These are phyloP conservation scores for Yponomeuta plumbellus DNA, from an alignment of 2,888 invertebrate species.

Conservation along the genomic window DNA sequence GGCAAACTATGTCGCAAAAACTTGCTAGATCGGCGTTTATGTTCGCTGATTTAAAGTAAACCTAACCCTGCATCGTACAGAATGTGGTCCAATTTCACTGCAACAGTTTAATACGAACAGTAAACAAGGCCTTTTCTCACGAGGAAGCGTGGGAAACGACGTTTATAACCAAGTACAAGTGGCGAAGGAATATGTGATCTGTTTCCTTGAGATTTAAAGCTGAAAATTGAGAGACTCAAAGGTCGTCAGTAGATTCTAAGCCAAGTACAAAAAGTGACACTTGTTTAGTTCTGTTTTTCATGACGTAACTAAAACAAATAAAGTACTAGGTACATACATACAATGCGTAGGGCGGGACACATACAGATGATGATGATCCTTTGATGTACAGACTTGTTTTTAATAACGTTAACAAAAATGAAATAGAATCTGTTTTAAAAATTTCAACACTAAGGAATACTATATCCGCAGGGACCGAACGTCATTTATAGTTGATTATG, in stretches of 20 bases:
- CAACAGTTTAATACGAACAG: not conserved
- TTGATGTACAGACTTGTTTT: too few relatives aligned
- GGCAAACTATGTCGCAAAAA: not conserved
- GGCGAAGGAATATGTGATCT: not conserved
- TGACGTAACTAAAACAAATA: not conserved
- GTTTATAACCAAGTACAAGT: not conserved
- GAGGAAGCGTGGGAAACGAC: conserved; percentile 12
- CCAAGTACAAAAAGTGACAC: not conserved
- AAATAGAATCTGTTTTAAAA: too few relatives aligned
- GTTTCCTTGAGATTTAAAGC: not conserved
- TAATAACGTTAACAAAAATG: too few relatives aligned
- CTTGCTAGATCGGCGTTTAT: not conserved
- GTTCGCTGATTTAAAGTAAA: not conserved
- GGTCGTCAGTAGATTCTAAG: not conserved
- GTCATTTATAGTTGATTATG: too few relatives aligned
- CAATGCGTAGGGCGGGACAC: too few relatives aligned
- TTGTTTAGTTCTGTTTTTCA: not conserved
- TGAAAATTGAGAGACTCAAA: not conserved
- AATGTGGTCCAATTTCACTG: conserved; percentile 6
- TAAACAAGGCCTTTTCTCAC: conserved; percentile 14
- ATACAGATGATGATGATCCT: too few relatives aligned
- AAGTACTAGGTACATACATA: not conserved
- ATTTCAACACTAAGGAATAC: too few relatives aligned
- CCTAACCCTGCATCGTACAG: not conserved
- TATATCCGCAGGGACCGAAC: too few relatives aligned